Percentiles rank a stretch among this genome's conserved stretches.
Evolutionary conservation across 2,888 invertebrate species (phyloP).

Genomic region (Drosophila helvetica): DNA sequence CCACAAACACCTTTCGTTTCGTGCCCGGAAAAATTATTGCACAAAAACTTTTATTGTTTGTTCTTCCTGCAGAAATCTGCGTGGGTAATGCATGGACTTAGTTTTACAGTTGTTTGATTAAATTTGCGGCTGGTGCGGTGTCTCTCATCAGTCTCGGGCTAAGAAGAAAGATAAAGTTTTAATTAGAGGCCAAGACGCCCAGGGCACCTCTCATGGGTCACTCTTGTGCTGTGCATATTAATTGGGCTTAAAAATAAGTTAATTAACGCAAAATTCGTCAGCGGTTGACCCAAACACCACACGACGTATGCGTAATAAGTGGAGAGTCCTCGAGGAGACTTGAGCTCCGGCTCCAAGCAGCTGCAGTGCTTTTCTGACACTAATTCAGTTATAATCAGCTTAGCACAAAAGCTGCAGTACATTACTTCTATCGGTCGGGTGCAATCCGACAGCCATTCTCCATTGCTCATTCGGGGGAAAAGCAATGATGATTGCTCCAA

Average conservation of each 20-base stretch:
- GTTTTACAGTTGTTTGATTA: constrained; percentile 67
- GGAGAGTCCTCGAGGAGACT: background rate
- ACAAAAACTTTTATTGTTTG: constrained; percentile 51
- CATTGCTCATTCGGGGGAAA: background rate
- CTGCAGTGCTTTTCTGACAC: background rate
- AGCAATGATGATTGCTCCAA: constrained; percentile 13
- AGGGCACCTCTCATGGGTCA: constrained; percentile 16
- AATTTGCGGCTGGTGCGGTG: constrained; percentile 58
- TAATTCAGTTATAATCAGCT: constrained; percentile 42
- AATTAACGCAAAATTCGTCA: constrained; percentile 35
- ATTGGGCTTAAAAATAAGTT: constrained; percentile 44
- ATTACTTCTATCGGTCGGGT: too few species aligned
- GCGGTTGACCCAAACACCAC: constrained; percentile 28
- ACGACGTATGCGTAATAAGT: constrained; percentile 20
- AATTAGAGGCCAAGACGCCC: constrained; percentile 55
- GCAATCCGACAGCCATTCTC: background rate
- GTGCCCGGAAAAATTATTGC: constrained; percentile 61
- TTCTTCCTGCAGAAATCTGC: background rate
- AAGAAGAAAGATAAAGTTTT: constrained; percentile 63
- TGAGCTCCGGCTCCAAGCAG: background rate
- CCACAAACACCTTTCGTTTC: constrained; percentile 39
- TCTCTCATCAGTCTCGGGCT: constrained; percentile 3
- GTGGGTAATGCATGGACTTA: constrained; percentile 27
- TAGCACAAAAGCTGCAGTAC: constrained; percentile 26
- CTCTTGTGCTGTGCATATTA: constrained; percentile 46